A percentile compares a stretch with the other conserved stretches of the same genome.
phyloP scores from a whole-genome alignment of 1,140 invertebrate species.

The Semibalanus balanoides region DNA sequence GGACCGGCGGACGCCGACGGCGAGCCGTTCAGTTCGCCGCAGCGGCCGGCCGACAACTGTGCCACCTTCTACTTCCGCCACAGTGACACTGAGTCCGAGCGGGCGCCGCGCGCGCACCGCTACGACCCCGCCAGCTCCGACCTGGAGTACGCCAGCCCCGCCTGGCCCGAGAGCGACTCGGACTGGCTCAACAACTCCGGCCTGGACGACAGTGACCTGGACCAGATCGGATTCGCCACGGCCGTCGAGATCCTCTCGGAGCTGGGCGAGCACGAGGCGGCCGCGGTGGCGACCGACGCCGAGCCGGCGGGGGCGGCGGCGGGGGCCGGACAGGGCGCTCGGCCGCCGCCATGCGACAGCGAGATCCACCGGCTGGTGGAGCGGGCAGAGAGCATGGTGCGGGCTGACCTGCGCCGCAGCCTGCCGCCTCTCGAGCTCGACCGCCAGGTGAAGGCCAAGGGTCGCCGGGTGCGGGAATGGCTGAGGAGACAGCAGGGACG shows the following conservation, averaged over 20 bases:
- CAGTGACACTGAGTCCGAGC: not conserved
- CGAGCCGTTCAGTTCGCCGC: not conserved
- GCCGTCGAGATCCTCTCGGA: not conserved
- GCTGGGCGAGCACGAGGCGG: not conserved
- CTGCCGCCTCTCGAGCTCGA: not conserved
- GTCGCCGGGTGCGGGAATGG: not conserved
- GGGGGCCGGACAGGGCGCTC: no score
- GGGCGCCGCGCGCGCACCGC: no score
- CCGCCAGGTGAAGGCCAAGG: not conserved
- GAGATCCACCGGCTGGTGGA: slow-evolving; percentile 13
- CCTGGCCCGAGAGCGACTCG: not conserved
- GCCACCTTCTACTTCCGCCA: slow-evolving; percentile 13
- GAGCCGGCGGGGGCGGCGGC: not conserved
- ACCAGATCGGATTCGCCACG: not conserved
- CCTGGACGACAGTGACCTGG: not conserved
- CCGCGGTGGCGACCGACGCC: no score
- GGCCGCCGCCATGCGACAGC: not conserved
- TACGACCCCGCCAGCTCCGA: not conserved
- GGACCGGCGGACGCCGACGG: not conserved
- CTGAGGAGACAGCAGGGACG: not conserved
- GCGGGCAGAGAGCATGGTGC: slow-evolving; percentile 6
- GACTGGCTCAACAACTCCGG: not conserved
- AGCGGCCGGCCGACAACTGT: slow-evolving; percentile 8
- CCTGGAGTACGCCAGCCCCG: not conserved
- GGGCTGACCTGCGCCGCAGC: not conserved